phyloP scores from a whole-genome alignment of 53 echinoderm and acorn worm species.

The Glandiceps talaboti region DNA sequence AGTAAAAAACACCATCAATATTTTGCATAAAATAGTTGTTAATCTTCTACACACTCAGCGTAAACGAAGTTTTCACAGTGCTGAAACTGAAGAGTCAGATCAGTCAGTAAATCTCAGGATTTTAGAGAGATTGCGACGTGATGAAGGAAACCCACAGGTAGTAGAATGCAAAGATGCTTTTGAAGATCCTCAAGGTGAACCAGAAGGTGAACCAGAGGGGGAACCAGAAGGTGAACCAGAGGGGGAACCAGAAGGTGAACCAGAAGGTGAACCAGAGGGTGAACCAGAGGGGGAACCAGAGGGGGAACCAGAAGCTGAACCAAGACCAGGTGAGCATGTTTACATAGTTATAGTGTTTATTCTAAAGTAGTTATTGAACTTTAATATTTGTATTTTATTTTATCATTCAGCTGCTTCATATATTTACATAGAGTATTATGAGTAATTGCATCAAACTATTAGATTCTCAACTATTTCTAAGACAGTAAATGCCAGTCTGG shows the following conservation, averaged over 20 bases:
- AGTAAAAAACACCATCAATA: no score
- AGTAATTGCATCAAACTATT: no score
- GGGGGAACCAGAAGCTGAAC: neutral
- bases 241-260: neutral
- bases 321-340: neutral
- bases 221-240: neutral
- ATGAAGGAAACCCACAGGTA: neutral
- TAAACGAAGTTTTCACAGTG: neutral
- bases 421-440: no score
- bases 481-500: no score
- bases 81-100: neutral
- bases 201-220: neutral
- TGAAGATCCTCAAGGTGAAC: neutral
- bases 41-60: no score
- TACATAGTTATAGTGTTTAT: no score
- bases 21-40: no score
- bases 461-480: no score
- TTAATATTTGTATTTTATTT: no score
- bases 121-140: neutral
- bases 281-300: neutral
- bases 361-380: no score
- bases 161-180: neutral
- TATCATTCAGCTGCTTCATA: no score
- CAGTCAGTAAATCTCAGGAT: neutral
- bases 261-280: neutral